phyloP scores from a whole-genome alignment of 2,888 invertebrate species.

The Calephelis perditalis region DNA sequence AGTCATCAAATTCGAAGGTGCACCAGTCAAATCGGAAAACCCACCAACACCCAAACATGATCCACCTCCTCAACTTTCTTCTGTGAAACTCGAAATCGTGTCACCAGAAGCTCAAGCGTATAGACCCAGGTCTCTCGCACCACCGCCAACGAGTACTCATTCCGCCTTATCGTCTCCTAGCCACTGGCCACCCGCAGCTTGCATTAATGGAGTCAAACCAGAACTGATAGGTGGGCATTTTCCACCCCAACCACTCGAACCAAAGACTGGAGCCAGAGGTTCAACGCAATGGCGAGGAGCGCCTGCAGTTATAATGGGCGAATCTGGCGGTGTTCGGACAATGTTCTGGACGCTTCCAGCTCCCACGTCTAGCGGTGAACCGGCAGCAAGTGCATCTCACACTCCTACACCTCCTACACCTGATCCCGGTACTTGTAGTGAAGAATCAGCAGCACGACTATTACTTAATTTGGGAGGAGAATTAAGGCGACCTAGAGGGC shows the following conservation, averaged over 20 bases:
- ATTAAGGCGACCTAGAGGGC: slow-evolving; percentile 78
- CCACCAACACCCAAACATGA: slow-evolving; percentile 51
- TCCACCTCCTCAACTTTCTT: slow-evolving; percentile 55
- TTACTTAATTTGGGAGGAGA: slow-evolving; percentile 87
- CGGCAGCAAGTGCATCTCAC: slow-evolving; percentile 71
- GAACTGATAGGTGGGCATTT: slow-evolving; percentile 85
- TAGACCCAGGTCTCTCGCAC: slow-evolving; percentile 57
- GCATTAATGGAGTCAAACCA: slow-evolving; percentile 89
- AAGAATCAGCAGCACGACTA: slow-evolving; percentile 83
- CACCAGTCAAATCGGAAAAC: slow-evolving; percentile 54
- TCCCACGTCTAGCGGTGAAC: slow-evolving; percentile 71
- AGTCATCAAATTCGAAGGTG: slow-evolving; percentile 79
- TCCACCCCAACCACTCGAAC: slow-evolving; percentile 65
- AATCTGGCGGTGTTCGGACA: slow-evolving; percentile 90
- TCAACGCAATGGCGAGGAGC: slow-evolving; percentile 79
- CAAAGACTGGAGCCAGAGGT: slow-evolving; percentile 57
- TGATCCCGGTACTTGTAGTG: slow-evolving; percentile 71
- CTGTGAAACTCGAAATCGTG: slow-evolving; percentile 64
- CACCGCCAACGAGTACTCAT: slow-evolving; percentile 66
- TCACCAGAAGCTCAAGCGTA: slow-evolving; percentile 54
- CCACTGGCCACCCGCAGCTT: slow-evolving; percentile 79
- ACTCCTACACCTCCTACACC: slow-evolving; percentile 76
- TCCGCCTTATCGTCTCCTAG: slow-evolving; percentile 50
- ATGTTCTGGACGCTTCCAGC: slow-evolving; percentile 83
- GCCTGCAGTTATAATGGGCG: slow-evolving; percentile 95